Base-by-base conservation (phyloP, 2,797 vertebrate genomes). In the Denticeps clupeoides region DNA sequence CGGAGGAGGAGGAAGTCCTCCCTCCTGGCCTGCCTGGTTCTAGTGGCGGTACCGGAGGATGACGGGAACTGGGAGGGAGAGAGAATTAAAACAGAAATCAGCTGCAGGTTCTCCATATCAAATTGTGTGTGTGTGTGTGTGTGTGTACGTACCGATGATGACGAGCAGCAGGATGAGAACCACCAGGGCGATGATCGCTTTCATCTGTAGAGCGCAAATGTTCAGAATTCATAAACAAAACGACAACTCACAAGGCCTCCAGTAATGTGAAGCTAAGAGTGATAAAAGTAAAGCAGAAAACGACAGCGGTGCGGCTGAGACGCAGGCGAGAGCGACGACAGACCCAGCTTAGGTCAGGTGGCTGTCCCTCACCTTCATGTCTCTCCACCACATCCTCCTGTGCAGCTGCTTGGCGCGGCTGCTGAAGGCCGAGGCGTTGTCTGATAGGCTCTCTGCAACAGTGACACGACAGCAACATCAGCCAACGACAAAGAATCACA, bases 371-470 rank as follows among this genome's bases (percentile, higher is more conserved):
- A 97, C 92, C 88, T 95, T 95, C 75, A 82, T 90, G 56, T 93
- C 93, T 56, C 86, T 84, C 93, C 93, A 97, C 93, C 93, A 96
- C 92, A 98, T 96, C 62, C 94, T 91, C 69, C 91, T 79, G 67
- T 94, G 88, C 51, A 98, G 86, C 53, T 98, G 92, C 75, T 96
- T 97, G 79, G 94, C 88, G 82, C 94, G 87, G 81, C 89, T 98
- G 76, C 91, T 97, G 76, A 98, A 98, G 49, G 91, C 94, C 22
- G 94, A 93, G 2, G 94, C 94, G 3, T 98, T 93, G 80, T 98
- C 94, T 22, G 91, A 97, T 52, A 98, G 83, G 72, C 90, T 95
- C 80, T 98, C 94, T 98, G 28, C 49, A 56, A n/a, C n/a, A 52
- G 19, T 45, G 27, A 51, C 28, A 33, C 6, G 25, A 37, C 13